Evolutionary conservation across 2,888 invertebrate species (phyloP), one percentile per base, ranked within the genome.

Genomic region (Physocephala rufipes): DNA sequence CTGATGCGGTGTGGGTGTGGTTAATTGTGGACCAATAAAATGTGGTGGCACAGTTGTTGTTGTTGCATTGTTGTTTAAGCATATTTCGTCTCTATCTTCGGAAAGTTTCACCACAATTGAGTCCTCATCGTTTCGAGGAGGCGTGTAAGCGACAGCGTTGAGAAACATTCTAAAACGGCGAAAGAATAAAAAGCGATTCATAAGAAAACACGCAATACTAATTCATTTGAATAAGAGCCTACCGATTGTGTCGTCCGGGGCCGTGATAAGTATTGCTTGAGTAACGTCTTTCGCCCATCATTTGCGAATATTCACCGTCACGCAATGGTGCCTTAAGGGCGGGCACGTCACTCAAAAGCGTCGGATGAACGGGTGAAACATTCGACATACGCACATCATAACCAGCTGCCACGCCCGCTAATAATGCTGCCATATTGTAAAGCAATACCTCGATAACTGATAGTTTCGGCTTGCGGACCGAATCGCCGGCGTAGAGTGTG

Each of bases 231-330:
- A 16, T 2, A 58, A 12, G 5, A 36, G 58, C 68, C 84, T n/a
- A 89, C 89, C 79, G 90, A 89, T 90, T 89, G 81, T 94, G 94
- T 74, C 91, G 88, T 7, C 93, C 90, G 59, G 94, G 94, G 0
- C 95, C 96, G 86, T 96, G 96, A 87, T 95, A 97, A 1, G 96
- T 96, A 86, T 96, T 94, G 84, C 95, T 95, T 53, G 90, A 90
- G 74, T 78, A 79, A 51, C 79, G 75, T 5, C 79, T 76, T 64
- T 80, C 79, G 51, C 82, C 78, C 3, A 71, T 19, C 9, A 76
- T 73, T n/a, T 70, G 74, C 0, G 76, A 74, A 51, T 78, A 74
- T 28, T 78, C 76, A 72, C 78, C 75, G 71, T 79, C 79, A 36
- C 36, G 36, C 75, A 81, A 81, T 21, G 84, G 80, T 1, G 84